Conservation (phyloP, 2,113 vertebrate genomes). For the Notarius lentiginosus region DNA sequence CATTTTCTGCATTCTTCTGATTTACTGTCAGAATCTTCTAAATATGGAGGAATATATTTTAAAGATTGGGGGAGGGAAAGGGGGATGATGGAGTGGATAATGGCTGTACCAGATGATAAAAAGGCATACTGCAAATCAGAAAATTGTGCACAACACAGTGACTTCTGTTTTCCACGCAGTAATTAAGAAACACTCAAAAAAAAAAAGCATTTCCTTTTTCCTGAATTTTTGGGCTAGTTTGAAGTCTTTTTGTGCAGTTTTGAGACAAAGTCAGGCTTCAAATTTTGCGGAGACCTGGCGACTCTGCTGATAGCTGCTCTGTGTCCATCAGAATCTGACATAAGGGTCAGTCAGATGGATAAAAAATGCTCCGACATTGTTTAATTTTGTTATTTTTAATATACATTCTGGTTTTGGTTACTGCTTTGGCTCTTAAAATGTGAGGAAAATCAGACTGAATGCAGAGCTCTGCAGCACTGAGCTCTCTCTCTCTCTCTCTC, state of each 20-base stretch:
- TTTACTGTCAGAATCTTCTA: background rate
- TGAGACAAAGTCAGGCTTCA: background rate
- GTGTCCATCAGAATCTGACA: background rate
- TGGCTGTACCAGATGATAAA: background rate
- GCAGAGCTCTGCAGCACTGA: background rate
- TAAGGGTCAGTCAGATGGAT: background rate
- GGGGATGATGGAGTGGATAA: background rate
- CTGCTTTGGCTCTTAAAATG: conserved; percentile 6
- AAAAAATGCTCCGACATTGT: background rate
- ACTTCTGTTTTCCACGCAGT: background rate
- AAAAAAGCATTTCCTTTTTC: background rate
- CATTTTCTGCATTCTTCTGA: background rate
- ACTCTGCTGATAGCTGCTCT: background rate
- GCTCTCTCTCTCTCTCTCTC: background rate
- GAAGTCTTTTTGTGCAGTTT: background rate
- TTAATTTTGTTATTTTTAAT: background rate
- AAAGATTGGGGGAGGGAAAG: background rate
- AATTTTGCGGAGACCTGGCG: background rate
- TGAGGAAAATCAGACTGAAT: conserved; percentile 13
- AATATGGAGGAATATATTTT: background rate
- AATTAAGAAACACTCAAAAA: background rate
- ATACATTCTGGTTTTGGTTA: background rate
- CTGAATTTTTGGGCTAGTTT: too few relatives aligned
- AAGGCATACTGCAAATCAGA: background rate
- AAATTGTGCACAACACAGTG: background rate